These are phyloP conservation scores for Adelphocoris suturalis DNA, from an alignment of 2,888 invertebrate species.

Conservation along the genomic window DNA sequence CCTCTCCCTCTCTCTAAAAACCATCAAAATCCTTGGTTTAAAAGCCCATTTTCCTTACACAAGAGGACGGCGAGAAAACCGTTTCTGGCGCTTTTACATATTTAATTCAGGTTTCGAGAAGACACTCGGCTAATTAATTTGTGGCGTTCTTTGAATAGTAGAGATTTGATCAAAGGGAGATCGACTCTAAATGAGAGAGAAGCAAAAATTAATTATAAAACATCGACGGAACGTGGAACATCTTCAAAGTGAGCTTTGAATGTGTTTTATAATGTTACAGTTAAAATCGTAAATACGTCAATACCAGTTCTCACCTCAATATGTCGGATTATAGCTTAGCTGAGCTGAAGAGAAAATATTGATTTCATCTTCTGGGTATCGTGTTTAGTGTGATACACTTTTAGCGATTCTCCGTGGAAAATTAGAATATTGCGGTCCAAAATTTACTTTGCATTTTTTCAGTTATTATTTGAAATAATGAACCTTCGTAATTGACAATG, in stretches of 20 bases:
- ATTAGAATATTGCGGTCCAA: no score
- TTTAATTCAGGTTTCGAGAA: slow-evolving; percentile 57
- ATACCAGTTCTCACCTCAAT: no score
- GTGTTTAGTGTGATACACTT: no score
- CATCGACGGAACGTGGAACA: neutral
- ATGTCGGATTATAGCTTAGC: no score
- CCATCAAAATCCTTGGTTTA: slow-evolving; percentile 38
- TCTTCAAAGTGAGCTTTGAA: neutral
- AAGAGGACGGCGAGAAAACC: slow-evolving; percentile 34
- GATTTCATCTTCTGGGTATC: no score
- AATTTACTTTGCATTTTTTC: no score
- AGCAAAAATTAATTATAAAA: slow-evolving; percentile 40
- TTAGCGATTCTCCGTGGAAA: no score
- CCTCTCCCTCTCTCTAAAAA: neutral
- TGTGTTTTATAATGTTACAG: neutral
- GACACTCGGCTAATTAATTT: slow-evolving; percentile 66
- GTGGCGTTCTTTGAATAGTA: slow-evolving; percentile 22
- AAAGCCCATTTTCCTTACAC: slow-evolving; percentile 60
- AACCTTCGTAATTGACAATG: no score
- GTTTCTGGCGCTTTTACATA: slow-evolving; percentile 44
- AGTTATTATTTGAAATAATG: no score
- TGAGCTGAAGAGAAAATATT: no score
- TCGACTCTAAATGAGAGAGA: neutral
- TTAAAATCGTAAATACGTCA: no score
- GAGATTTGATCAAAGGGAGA: slow-evolving; percentile 62